Base-by-base conservation (phyloP, 2,113 vertebrate species). In the Sardina pilchardus region DNA sequence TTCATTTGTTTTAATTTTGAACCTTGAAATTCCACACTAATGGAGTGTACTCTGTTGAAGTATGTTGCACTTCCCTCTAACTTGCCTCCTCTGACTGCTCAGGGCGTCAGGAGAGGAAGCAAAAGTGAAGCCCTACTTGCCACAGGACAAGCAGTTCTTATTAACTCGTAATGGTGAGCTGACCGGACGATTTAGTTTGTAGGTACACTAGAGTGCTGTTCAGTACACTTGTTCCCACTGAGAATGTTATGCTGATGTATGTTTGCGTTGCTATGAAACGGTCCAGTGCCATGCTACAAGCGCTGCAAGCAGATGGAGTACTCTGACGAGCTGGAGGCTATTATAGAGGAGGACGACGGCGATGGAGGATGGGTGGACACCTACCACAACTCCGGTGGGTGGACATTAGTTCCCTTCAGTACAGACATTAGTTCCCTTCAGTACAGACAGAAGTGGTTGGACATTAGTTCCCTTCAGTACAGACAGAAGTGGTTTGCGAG, bases 281-380 rank as follows among this genome's bases (percentile, higher is more conserved):
- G 36, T 30, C 26, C 84, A 99, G 98, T 99, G 81, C 98, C 98
- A 0, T 99, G 98, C 90, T 98, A 99, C 89, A 99, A 99, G 91
- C 96, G 98, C 7, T 99, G 98, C 92, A 99, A 99, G 95, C 98
- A 99, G 92, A 99, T 99, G 98, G 98, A 99, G 83, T 99, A 99
- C 89, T 99, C 97, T 0, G 98, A 99, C 80, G 98, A 99, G 92
- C 95, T 97, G 92, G 98, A 99, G 89, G 97, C 97, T 86, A 99
- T 99, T 91, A 99, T 99, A 93, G 98, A 99, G 95, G 98, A 99
- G 92, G 98, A 99, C 87, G 98, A 99, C 90, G 98, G 98, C 63
- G 98, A 99, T 85, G 98, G 98, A 9, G 98, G 98, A 89, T 99
- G 98, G 98, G 98, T 99, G 86, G 98, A 99, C 94, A 99, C 98